Evolutionary conservation across 2,113 vertebrate genomes (phyloP), one percentile per base, ranked within the genome.

Genomic region (Motacilla tschutschensis): DNA sequence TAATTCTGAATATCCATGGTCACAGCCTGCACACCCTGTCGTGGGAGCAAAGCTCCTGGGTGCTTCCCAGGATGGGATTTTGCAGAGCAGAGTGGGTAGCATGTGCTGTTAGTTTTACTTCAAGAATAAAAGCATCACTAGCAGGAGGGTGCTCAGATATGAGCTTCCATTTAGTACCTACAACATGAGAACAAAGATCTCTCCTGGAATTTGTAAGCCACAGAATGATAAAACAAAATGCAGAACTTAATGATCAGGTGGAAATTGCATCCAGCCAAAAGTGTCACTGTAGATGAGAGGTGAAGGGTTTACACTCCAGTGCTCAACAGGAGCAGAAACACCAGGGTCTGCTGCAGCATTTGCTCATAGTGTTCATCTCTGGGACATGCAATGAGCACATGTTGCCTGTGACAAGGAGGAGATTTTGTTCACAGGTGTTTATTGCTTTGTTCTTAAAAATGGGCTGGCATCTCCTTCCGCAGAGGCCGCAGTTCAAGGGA

Each of bases 401-500:
- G 41, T 47, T 3, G 2, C 29, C 53, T 35, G 21, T 46, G 53
- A 44, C 44, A 63, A 38, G 53, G 67, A 55, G 31, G 44, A 57
- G 29, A 35, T 74, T 60, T 55, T 70, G 33, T 51, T 63, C 69
- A 14, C 0, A 3, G 14, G 3, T 72, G 15, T 51, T 85, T 31
- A 24, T 65, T 84, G 59, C 20, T 75, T 54, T 70, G 35, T 54
- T 67, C 83, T 64, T 79, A 40, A 46, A 86, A 69, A 40, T 9
- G 25, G n/a, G 4, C 69, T 84, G 74, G 28, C 28, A 14, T 25
- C 19, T 76, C 28, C 2, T 31, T 43, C 40, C 0, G 0, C 15
- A 24, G 40, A 53, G 41, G 57, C 13, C 1, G 1, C 36, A 5
- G 29, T 65, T 74, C 0, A 0, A 44, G 66, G 29, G 29, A 71